Evolutionary conservation across 1,140 invertebrate genomes (phyloP), one percentile per base, ranked within the genome.

Genomic region (Coelopa frigida): DNA sequence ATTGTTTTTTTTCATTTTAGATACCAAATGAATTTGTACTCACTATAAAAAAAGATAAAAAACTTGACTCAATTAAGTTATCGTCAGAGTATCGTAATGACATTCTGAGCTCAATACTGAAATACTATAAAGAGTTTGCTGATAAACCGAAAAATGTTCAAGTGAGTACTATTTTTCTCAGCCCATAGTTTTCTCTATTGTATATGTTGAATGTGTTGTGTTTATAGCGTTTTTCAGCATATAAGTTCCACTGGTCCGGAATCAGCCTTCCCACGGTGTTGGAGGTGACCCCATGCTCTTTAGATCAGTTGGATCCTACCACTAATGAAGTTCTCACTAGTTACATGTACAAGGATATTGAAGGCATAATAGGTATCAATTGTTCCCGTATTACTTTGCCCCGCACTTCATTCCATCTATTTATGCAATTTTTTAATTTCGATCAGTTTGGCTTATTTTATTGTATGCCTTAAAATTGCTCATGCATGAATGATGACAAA

Each of bases 201-300:
- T 41, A 17, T 27, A 41, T 11, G 11, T 41, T 12, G 15, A 41
- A 5, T 26, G 10, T 24, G 23, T 17, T 26, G 3, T 40, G 20
- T 15, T 18, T 20, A 18, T 72, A 94, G 89, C 81, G 83, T 63
- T 95, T 87, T 70, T 83, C 87, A 77, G 89, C 87, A 8, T 91
- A 86, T 64, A 98, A 98, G 74, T 83, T 91, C 60, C 93, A 94
- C 60, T 98, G 94, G 93, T 93, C 91, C 41, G 92, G 94, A 38
- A 87, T 84, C 37, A 78, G 84, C 51, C 73, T 95, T 24, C 89
- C 91, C 4, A 81, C 94, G 14, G 78, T 91, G 6, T 73, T 98
- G 42, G 89, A 95, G 77, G 83, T 97, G 1, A 89, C 88, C 21
- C 82, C 89, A 7, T 87, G 83, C 62, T 89, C 89, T 40, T 68